Conservation (phyloP, 2,888 invertebrate species). For the Cephus sareptanus region DNA sequence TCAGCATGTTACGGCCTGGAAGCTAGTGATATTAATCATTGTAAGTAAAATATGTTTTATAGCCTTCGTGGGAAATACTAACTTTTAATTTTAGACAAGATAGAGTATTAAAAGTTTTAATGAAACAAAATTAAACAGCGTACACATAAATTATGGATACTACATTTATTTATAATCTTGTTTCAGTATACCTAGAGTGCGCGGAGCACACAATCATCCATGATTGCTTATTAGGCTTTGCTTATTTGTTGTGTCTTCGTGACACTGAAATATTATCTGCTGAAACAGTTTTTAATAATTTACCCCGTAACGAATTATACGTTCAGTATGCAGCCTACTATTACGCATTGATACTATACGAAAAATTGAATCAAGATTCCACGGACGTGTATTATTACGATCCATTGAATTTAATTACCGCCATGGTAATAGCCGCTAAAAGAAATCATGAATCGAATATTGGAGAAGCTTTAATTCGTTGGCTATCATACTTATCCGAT, state of each 20-base stretch:
- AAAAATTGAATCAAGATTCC: slow-evolving; percentile 35
- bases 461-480: slow-evolving; percentile 34
- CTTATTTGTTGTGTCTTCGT: slow-evolving; percentile 67
- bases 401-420: slow-evolving; percentile 49
- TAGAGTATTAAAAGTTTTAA: background rate
- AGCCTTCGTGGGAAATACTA: background rate
- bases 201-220: slow-evolving; percentile 66
- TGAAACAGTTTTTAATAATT: slow-evolving; percentile 45
- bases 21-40: slow-evolving; percentile 56
- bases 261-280: slow-evolving; percentile 42
- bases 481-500: slow-evolving; percentile 27
- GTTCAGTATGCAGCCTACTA: slow-evolving; percentile 53
- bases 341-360: slow-evolving; percentile 49
- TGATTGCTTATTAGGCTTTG: slow-evolving; percentile 68
- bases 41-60: slow-evolving; percentile 42
- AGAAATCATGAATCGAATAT: slow-evolving; percentile 28
- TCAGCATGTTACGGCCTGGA: slow-evolving; percentile 56
- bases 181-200: slow-evolving; percentile 67
- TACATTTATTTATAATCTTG: slow-evolving; percentile 15
- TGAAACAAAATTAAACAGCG: background rate
- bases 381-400: slow-evolving; percentile 43
- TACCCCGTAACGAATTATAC: slow-evolving; percentile 48
- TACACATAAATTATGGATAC: background rate
- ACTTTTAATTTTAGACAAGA: background rate
- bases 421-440: slow-evolving; percentile 28